A percentile compares a stretch with the other conserved stretches of the same genome.
Evolutionary conservation across 1,140 invertebrate species (phyloP).

Genomic region (Berghia stephanieae): DNA sequence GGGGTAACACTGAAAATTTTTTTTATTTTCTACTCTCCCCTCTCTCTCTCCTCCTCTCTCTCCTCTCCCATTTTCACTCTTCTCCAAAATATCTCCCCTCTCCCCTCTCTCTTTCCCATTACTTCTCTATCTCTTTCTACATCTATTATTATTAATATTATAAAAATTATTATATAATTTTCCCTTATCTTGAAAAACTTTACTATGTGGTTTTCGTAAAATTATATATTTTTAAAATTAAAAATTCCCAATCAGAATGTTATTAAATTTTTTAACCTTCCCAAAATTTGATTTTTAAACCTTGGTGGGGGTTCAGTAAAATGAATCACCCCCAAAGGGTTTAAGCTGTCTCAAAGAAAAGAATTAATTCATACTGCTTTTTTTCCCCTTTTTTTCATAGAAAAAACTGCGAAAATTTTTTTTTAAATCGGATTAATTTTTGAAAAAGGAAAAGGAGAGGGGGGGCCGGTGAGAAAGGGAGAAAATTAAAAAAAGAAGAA

Average conservation of each 20-base stretch:
- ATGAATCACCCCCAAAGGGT: too few species aligned
- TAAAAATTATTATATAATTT: background rate
- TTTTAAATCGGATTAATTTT: too few species aligned
- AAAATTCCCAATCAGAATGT: too few species aligned
- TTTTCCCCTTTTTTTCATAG: too few species aligned
- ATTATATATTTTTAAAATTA: background rate
- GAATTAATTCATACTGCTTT: too few species aligned
- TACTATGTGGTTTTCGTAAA: background rate
- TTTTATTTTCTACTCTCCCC: background rate
- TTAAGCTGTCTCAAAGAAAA: too few species aligned
- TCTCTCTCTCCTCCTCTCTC: background rate
- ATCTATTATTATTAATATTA: background rate
- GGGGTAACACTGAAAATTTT: background rate
- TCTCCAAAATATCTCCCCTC: background rate
- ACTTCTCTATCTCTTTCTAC: conserved; percentile 4
- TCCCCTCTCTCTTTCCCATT: background rate
- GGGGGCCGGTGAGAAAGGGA: too few species aligned
- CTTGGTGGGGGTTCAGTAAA: background rate
- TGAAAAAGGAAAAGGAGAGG: too few species aligned
- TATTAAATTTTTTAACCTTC: too few species aligned
- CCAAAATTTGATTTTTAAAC: background rate
- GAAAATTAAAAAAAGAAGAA: too few species aligned
- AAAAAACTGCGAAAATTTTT: too few species aligned
- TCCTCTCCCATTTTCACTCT: background rate
- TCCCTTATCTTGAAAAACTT: background rate